Base-by-base conservation (phyloP, 2,888 invertebrate genomes). In the Oxyteleia sp. region DNA sequence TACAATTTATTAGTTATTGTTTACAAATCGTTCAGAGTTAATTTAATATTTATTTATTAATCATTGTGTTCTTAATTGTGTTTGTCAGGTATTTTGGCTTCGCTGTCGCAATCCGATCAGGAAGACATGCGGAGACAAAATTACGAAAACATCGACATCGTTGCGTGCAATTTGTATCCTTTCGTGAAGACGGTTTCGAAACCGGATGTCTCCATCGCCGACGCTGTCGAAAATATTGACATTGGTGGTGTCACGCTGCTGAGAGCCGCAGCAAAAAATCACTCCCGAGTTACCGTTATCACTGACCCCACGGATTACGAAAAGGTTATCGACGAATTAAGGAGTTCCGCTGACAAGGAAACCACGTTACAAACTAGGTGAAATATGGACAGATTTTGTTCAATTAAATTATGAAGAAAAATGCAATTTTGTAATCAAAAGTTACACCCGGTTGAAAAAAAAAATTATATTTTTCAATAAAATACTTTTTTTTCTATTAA, bases 241-340 rank as follows among this genome's bases (percentile, higher is more conserved):
- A 99, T 99, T 86, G 98, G 98, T 86, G 99, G 99, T 16, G 99
- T 99, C 0, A 98, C 99, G 2, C 93, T 99, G 18, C 94, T 99
- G 16, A 94, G 99, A 88, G 99, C 99, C 0, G 99, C 99, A 8
- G 99, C 99, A 2, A 99, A 99, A 94, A 99, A 99, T 94, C 98
- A 99, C 93, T 95, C 96, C 49, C 95, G 99, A 90, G 99, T 99
- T 5, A 98, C 98, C 0, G 97, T 99, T 15, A 93, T 99, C 76
- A 98, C 98, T 92, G 99, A 99, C 93, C 98, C 98, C 0, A 93
- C 91, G 16, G 99, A 99, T 94, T 99, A 99, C 93, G 94, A 94
- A 0, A 95, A 94, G 85, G 95, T 98, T 87, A 94, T 97, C 55
- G 91, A 94, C 15, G 98, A 98, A 94, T 94, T 99, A 71, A 95